Evolutionary conservation across 2,797 vertebrate genomes (phyloP).

Genomic region (Cynopterus sphinx): DNA sequence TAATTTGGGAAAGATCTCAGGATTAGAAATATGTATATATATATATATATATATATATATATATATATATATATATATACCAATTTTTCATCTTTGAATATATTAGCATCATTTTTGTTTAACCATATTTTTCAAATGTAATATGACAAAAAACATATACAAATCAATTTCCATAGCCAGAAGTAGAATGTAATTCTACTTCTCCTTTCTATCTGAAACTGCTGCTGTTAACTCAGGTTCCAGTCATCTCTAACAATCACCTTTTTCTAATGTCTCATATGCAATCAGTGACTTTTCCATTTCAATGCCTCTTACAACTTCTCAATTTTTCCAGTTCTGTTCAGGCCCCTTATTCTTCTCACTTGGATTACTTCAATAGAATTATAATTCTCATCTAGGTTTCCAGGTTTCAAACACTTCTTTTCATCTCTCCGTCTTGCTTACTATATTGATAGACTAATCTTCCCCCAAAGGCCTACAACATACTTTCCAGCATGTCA

Average conservation of each 20-base stretch:
- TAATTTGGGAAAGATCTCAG: background rate
- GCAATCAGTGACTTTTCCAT: conserved; percentile 57
- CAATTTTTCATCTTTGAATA: conserved; percentile 17
- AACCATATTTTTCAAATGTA: background rate
- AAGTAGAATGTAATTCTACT: background rate
- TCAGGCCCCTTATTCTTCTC: background rate
- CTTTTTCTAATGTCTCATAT: conserved; percentile 34
- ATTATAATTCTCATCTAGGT: conserved; percentile 38
- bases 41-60: background rate
- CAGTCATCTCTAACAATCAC: background rate
- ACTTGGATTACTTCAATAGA: conserved; percentile 31
- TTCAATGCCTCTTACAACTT: conserved; percentile 53
- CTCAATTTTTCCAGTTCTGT: conserved; percentile 44
- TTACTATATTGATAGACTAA: conserved; percentile 54
- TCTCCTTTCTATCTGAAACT: background rate
- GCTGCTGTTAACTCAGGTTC: background rate
- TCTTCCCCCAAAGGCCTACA: conserved; percentile 18
- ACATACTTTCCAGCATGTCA: background rate
- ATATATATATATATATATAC: background rate
- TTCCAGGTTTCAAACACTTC: conserved; percentile 33
- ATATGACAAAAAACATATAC: background rate
- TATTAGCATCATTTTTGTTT: background rate
- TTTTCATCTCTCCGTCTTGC: conserved; percentile 7
- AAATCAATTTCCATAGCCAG: background rate
- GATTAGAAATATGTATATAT: background rate